These are phyloP conservation scores for Peromyscus attwateri DNA, from an alignment of 2,797 vertebrate species.

Conservation along the genomic window DNA sequence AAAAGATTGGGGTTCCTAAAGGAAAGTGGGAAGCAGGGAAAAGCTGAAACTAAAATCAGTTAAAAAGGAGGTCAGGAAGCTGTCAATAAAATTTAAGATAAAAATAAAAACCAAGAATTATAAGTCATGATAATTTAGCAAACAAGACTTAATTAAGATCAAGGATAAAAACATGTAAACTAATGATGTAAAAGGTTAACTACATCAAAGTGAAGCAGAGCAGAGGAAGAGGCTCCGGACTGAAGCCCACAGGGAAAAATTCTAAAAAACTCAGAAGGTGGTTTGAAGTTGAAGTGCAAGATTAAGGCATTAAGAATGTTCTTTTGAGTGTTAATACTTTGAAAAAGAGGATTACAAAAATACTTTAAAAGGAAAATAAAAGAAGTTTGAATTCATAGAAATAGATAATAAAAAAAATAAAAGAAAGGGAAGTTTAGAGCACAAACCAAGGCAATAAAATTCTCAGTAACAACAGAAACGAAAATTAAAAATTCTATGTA, in stretches of 20 bases:
- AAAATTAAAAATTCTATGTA: background rate
- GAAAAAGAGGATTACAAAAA: constrained; percentile 74
- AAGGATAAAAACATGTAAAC: constrained; percentile 53
- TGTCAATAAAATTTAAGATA: constrained; percentile 47
- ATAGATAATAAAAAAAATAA: constrained; percentile 14
- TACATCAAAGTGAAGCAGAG: constrained; percentile 71
- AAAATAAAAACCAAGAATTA: constrained; percentile 57
- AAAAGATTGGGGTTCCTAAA: constrained; percentile 33
- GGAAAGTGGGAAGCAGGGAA: background rate
- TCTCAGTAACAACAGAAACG: background rate
- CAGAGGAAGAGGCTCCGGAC: constrained; percentile 59
- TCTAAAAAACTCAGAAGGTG: constrained; percentile 56
- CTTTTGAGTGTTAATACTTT: constrained; percentile 67
- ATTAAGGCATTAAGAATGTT: constrained; percentile 72
- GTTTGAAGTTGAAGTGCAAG: constrained; percentile 61
- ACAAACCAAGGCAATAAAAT: constrained; percentile 33
- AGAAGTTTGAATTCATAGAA: constrained; percentile 53
- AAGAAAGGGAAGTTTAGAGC: constrained; percentile 56
- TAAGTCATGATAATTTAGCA: constrained; percentile 31
- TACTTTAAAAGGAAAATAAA: constrained; percentile 66
- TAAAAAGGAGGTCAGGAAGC: constrained; percentile 38
- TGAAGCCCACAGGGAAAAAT: constrained; percentile 33
- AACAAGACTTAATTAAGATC: constrained; percentile 60
- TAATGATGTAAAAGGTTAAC: constrained; percentile 70
- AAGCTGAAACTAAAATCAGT: constrained; percentile 34